Evolutionary conservation across 2,113 vertebrate species (phyloP), one percentile per base, ranked within the genome.

Genomic region (Nothocercus julius): DNA sequence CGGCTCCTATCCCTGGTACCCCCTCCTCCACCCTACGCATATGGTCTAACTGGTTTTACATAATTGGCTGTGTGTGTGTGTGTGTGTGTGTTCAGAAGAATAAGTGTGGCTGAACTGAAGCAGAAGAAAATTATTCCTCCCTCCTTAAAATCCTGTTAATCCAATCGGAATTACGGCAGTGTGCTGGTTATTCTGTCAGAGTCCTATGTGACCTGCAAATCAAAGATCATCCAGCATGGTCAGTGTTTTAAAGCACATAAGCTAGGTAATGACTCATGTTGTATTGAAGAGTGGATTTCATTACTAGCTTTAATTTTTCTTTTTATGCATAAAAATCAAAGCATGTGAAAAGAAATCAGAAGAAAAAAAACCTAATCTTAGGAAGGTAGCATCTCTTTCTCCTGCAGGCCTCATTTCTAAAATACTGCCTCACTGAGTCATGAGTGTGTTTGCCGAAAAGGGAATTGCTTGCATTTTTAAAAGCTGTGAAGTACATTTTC

Each of bases 401-500:
- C 85, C 81, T 88, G 61, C 30, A 75, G 81, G 20, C 51, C 25
- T 82, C 22, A 47, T 75, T 90, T 94, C 68, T 85, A 18, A 87
- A 95, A 67, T 51, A 76, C 67, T 42, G 16, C 89, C 92, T 82
- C 83, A 84, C 61, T 83, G 87, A 80, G 54, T 93, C 64, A 12
- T 59, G 69, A 47, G 1, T 16, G 11, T 82, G 73, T 82, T 96
- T 95, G 83, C 93, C 95, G 85, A 89, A 93, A 93, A 68, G 36
- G 87, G 53, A 94, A 92, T 90, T 76, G 68, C 53, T 81, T 96
- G 82, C 76, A 61, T 96, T 97, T 97, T 93, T 94, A 85, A 95
- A 91, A 78, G 92, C 84, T 96, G 78, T 42, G 62, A 97, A 95
- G 83, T 96, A 54, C 91, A 32, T 96, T 96, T 96, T 97, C 97